A percentile compares a stretch with the other conserved stretches of the same genome.
Conservation (phyloP, 2,113 vertebrate genomes). For the Ramphastos sulfuratus region DNA sequence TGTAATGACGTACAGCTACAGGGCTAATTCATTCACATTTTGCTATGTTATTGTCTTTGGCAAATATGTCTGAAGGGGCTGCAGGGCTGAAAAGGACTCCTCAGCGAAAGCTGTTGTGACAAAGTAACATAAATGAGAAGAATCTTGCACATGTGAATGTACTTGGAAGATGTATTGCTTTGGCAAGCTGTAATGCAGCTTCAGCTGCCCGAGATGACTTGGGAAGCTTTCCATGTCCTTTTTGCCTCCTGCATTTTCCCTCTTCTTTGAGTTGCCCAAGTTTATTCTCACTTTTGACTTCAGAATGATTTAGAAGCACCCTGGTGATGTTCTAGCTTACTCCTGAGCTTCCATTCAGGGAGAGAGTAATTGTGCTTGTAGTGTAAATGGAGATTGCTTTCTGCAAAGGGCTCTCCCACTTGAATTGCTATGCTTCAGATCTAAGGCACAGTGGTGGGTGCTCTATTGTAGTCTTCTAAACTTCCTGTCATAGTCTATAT, state of each 20-base stretch:
- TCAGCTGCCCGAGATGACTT: not conserved
- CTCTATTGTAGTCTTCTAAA: constrained; percentile 1
- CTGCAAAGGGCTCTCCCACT: not conserved
- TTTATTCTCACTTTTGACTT: constrained; percentile 35
- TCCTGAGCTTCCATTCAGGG: not conserved
- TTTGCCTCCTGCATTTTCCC: not conserved
- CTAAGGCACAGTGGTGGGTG: not conserved
- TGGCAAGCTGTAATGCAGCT: constrained; percentile 28
- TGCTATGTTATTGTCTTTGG: constrained; percentile 55
- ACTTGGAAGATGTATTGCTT: constrained; percentile 5
- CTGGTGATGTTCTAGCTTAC: not conserved
- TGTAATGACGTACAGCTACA: constrained; percentile 62
- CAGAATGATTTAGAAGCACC: not conserved
- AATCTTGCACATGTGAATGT: constrained; percentile 33
- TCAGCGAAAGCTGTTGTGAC: constrained; percentile 64
- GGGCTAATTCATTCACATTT: constrained; percentile 56
- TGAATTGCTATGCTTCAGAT: not conserved
- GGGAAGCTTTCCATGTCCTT: constrained; percentile 4
- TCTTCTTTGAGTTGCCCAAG: constrained; percentile 13
- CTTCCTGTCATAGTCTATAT: not conserved
- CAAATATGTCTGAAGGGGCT: constrained; percentile 52
- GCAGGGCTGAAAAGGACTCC: constrained; percentile 51
- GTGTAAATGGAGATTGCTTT: not conserved
- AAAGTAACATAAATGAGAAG: constrained; percentile 55
- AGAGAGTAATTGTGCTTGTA: not conserved